Base-by-base conservation (phyloP, 2,888 invertebrate genomes). In the Melieria picta region DNA sequence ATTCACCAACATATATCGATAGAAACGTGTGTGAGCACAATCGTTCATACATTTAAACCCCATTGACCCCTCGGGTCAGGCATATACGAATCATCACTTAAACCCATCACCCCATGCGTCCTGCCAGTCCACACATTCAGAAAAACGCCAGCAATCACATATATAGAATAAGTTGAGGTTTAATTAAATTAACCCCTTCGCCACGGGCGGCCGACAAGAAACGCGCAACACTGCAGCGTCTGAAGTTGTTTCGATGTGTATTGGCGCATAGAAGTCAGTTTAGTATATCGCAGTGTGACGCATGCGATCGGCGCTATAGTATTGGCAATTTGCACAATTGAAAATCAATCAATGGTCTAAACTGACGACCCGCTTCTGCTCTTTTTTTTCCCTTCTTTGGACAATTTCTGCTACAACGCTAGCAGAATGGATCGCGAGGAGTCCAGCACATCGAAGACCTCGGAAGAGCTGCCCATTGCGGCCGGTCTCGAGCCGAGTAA, bases 401-500 rank as follows among this genome's bases (percentile, higher is more conserved):
- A 50, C 50, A 9, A 50, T 11, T 50, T 10, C 11, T 10, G 2
- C 50, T 9, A 3, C 30, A 30, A 30, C 30, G 30, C 3, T 7
- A 5, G 4, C 57, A 6, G 11, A 45, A 61, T 61, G 61, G 61
- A 61, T n/a, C 43, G 43, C 61, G 61, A 61, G 9, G 61, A 61
- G 13, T 61, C 61, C 7, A 30, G 10, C 11, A 5, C 46, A 9
- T 61, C 61, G 43, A 61, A 61, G 45, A 43, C 13, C 1, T 61
- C 61, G 10, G 61, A 61, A 30, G 61, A 61, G 4, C 9, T 43
- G 13, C 61, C 61, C 42, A 6, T 7, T 10, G 61, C 61, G 11
- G 61, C 61, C 42, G 61, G 61, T 43, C 30, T 64, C 5, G 64
- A 64, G 30, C 55, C 46, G 50, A 58, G 30, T 30, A 73, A 80